Conservation (phyloP, 2,797 vertebrate genomes). For the Gephyroberyx darwinii region DNA sequence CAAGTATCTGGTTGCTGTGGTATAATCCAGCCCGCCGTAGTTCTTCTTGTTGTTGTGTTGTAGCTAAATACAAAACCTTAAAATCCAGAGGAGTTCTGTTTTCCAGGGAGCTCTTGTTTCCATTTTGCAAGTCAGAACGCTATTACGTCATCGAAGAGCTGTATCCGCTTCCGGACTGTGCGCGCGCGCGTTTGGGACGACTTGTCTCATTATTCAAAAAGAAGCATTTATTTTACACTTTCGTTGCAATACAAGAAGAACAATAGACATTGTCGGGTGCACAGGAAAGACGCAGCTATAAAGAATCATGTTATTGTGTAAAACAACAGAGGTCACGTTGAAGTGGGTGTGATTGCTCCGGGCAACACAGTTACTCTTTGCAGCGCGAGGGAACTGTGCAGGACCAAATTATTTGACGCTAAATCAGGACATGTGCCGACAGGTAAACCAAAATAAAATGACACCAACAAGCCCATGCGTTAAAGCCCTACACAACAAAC, state of each 20-base stretch:
- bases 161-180: not conserved
- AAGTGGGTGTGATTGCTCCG: no score
- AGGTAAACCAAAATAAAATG: no score
- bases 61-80: not conserved
- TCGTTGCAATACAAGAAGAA: not conserved
- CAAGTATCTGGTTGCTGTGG: not conserved
- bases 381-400: no score
- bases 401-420: no score
- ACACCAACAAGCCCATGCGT: no score
- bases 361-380: no score
- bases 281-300: no score
- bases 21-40: rapidly evolving
- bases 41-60: not conserved
- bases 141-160: constrained; percentile 21
- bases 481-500: no score
- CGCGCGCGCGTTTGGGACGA: not conserved
- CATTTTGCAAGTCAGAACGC: constrained; percentile 72
- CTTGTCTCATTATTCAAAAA: not conserved
- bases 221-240: not conserved
- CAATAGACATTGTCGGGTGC: no score
- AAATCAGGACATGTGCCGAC: no score
- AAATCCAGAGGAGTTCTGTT: constrained; percentile 7
- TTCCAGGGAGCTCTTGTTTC: constrained; percentile 13
- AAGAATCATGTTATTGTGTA: no score
- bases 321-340: no score